Percentiles rank a stretch among this genome's conserved stretches.
Evolutionary conservation across 2,888 invertebrate species (phyloP).

Genomic region (Nephrocerus scutellatus): DNA sequence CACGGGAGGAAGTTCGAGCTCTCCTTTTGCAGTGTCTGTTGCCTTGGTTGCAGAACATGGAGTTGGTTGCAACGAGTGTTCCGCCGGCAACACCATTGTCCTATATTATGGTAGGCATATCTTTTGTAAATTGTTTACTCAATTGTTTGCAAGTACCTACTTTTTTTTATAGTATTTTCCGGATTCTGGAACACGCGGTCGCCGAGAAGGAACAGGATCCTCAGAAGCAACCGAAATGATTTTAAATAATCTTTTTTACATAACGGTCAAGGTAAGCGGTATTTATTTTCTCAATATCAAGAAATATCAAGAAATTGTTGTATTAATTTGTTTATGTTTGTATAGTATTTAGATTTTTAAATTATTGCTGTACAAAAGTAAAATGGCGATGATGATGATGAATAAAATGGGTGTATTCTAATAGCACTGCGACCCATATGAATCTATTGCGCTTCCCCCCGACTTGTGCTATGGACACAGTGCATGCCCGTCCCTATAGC

Average conservation of each 20-base stretch:
- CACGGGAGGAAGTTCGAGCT: slow-evolving; percentile 86
- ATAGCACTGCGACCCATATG: no score
- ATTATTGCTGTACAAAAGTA: no score
- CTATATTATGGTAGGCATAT: slow-evolving; percentile 66
- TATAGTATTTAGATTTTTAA: no score
- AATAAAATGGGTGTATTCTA: no score
- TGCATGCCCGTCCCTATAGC: no score
- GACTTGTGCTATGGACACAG: no score
- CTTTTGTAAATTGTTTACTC: slow-evolving; percentile 8
- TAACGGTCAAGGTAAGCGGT: slow-evolving; percentile 79
- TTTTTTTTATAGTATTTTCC: slow-evolving; percentile 51
- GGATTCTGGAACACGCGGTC: slow-evolving; percentile 58
- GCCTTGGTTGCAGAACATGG: slow-evolving; percentile 98
- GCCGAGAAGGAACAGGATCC: slow-evolving; percentile 94
- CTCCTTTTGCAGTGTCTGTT: slow-evolving; percentile 84
- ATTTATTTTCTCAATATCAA: no score
- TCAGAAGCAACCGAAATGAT: slow-evolving; percentile 99
- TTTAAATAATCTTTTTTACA: slow-evolving; percentile 95
- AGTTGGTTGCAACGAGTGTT: slow-evolving; percentile 92
- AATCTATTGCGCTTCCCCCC: no score
- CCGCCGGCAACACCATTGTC: slow-evolving; percentile 82
- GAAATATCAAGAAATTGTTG: no score
- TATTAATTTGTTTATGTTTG: no score
- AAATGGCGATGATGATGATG: no score
- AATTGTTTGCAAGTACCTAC: slow-evolving; percentile 4